Conservation (phyloP, 2,888 invertebrate species). For the Latrodectus elegans region DNA sequence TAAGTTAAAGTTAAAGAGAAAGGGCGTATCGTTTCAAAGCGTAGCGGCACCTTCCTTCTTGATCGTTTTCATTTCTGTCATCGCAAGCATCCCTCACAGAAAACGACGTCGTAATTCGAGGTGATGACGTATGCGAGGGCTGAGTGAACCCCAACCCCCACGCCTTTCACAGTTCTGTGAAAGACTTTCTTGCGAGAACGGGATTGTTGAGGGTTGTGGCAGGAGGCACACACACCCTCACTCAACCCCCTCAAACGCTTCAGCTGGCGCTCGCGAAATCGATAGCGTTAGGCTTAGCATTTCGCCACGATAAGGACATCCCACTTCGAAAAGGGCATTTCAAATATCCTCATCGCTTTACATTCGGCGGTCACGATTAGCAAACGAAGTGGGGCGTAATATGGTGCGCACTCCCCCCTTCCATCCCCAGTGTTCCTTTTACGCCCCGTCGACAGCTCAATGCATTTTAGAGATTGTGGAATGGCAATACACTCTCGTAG, state of each 20-base stretch:
- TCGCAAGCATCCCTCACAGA: slow-evolving; percentile 14
- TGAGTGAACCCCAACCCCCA: background rate
- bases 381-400: slow-evolving; percentile 49
- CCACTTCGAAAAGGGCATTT: slow-evolving; percentile 8
- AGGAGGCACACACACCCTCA: background rate
- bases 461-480: slow-evolving; percentile 31
- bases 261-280: slow-evolving; percentile 2
- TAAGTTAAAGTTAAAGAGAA: too few species aligned
- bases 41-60: background rate
- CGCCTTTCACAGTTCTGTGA: too few species aligned
- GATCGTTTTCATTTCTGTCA: background rate
- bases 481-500: slow-evolving; percentile 6
- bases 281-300: slow-evolving; percentile 17
- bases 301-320: slow-evolving; percentile 19
- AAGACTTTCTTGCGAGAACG: too few species aligned
- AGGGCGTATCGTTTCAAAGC: too few species aligned
- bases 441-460: slow-evolving; percentile 21
- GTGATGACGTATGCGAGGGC: slow-evolving; percentile 13
- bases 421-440: slow-evolving; percentile 15
- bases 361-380: slow-evolving; percentile 44
- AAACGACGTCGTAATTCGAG: slow-evolving; percentile 24
- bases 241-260: background rate
- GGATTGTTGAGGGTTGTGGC: background rate
- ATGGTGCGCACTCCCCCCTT: background rate
- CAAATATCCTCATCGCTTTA: slow-evolving; percentile 22